Evolutionary conservation across 2,888 invertebrate genomes (phyloP).

Genomic region (Sminthurinus aureus): DNA sequence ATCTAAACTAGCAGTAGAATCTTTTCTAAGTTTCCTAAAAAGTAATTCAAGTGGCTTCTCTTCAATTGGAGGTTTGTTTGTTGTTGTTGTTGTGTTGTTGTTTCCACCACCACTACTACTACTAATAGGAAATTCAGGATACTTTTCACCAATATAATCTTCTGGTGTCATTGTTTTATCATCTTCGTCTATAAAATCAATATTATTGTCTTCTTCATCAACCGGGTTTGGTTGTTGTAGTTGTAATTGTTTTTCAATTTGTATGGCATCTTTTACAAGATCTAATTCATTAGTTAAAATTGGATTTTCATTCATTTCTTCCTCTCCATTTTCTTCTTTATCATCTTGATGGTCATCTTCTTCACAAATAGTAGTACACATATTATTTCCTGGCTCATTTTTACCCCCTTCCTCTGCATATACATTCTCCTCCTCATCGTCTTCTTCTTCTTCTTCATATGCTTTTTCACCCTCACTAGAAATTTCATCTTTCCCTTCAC

Average conservation of each 20-base stretch:
- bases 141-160: constrained; percentile 31
- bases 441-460: constrained; percentile 41
- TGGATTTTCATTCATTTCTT: background rate
- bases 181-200: constrained; percentile 25
- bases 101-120: background rate
- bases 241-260: background rate
- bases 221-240: no score
- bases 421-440: background rate
- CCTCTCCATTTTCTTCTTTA: constrained; percentile 6
- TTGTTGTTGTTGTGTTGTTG: background rate
- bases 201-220: constrained; percentile 5
- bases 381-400: constrained; percentile 17
- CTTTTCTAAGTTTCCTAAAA: constrained; percentile 33
- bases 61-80: background rate
- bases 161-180: constrained; percentile 29
- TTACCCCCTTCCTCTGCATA: background rate
- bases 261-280: no score
- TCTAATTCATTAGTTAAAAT: constrained; percentile 2
- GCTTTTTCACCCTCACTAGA: constrained; percentile 41
- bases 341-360: background rate
- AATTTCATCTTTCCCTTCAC: constrained; percentile 31
- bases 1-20: constrained; percentile 43
- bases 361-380: no score
- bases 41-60: constrained; percentile 36
- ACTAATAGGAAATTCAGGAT: background rate